These are phyloP conservation scores for Rhinogobius similis DNA, from an alignment of 2,113 vertebrate species.

Conservation along the genomic window DNA sequence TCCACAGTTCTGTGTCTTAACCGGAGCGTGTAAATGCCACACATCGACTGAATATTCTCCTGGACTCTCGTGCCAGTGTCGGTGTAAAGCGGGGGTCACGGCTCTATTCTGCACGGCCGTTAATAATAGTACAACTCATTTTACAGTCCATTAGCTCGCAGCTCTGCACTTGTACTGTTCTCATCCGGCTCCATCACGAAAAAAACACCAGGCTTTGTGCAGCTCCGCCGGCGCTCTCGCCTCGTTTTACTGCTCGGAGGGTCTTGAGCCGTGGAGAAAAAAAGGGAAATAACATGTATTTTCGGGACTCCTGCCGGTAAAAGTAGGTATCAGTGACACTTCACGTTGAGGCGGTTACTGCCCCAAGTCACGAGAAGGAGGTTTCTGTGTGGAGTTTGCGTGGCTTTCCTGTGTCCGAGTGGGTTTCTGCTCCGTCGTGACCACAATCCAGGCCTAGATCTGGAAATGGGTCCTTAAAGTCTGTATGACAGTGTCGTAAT, in stretches of 20 bases:
- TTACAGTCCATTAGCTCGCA: constrained; percentile 33
- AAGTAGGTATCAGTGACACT: neutral
- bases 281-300: neutral
- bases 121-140: constrained; percentile 20
- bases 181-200: constrained; percentile 11
- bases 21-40: no score
- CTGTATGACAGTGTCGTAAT: no score
- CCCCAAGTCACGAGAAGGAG: no score
- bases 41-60: no score
- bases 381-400: no score
- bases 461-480: no score
- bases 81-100: constrained; percentile 18
- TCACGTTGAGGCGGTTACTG: no score
- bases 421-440: no score
- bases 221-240: neutral
- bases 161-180: constrained; percentile 11
- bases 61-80: neutral
- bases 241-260: neutral
- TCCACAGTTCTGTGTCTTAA: no score
- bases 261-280: neutral
- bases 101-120: constrained; percentile 19
- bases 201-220: neutral
- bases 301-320: neutral
- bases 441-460: no score
- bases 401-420: no score